These are phyloP conservation scores for Enteromius trimaculatus DNA, from an alignment of 2,797 vertebrate species.

Conservation along the genomic window DNA sequence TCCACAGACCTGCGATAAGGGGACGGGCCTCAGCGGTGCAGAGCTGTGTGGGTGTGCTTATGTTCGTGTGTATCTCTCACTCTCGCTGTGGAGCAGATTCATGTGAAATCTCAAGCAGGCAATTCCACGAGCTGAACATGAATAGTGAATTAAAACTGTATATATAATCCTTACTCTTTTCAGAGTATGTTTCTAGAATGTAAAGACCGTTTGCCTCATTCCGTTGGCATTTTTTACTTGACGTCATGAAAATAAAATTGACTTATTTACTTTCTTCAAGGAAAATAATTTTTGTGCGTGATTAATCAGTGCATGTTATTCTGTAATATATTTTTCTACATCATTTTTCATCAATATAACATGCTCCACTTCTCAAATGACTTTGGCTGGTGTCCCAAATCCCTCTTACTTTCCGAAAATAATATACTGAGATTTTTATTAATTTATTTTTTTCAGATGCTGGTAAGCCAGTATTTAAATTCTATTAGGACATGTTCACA, in stretches of 20 bases:
- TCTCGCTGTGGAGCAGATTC: slow-evolving; percentile 1
- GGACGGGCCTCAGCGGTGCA: slow-evolving; percentile 6
- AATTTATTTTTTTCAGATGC: background rate
- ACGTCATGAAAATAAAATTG: background rate
- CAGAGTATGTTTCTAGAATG: background rate
- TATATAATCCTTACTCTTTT: background rate
- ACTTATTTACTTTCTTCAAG: background rate
- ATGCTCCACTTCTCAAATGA: background rate
- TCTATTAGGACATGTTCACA: background rate
- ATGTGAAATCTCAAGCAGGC: background rate
- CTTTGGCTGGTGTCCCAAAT: background rate
- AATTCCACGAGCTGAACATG: background rate
- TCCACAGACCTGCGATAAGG: slow-evolving; percentile 14
- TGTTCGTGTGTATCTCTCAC: slow-evolving; percentile 19
- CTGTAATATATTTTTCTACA: background rate
- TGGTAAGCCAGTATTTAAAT: background rate
- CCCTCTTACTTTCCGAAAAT: background rate
- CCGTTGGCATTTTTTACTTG: background rate
- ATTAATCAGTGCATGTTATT: background rate
- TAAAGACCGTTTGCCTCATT: background rate
- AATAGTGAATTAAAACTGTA: background rate
- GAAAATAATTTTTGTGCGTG: background rate
- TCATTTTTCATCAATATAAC: background rate
- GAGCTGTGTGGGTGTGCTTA: slow-evolving; percentile 24
- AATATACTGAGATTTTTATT: background rate